A percentile compares a stretch with the other conserved stretches of the same genome.
phyloP scores from a whole-genome alignment of 2,113 vertebrate genomes.

The Zosterops pallidus region DNA sequence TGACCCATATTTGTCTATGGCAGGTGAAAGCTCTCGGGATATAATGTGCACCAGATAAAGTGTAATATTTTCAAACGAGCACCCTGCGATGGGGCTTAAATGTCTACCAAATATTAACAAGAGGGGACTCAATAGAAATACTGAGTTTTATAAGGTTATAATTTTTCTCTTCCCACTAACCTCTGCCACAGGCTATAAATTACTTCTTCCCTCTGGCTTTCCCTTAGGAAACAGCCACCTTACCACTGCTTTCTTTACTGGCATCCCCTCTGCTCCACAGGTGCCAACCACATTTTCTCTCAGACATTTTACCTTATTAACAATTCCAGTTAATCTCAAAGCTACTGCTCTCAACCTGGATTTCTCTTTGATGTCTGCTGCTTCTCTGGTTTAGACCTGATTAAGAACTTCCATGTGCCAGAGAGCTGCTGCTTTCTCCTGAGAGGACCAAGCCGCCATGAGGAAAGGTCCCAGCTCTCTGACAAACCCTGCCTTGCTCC shows the following conservation, averaged over 20 bases:
- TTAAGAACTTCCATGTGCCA: background rate
- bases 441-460: background rate
- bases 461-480: background rate
- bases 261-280: background rate
- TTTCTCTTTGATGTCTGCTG: background rate
- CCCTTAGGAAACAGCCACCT: background rate
- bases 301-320: slow-evolving; percentile 13
- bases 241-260: background rate
- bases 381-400: background rate
- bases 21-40: background rate
- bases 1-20: background rate
- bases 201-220: background rate
- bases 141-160: background rate
- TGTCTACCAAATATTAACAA: background rate
- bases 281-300: background rate
- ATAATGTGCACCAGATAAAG: background rate
- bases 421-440: background rate
- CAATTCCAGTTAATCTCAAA: slow-evolving; percentile 28
- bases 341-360: background rate
- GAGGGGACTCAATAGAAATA: background rate
- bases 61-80: background rate
- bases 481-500: background rate
- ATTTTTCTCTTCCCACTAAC: background rate
- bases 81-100: background rate
- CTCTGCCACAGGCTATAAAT: background rate